Evolutionary conservation across 2,113 vertebrate species (phyloP), one percentile per base, ranked within the genome.

Genomic region (Indicator indicator): DNA sequence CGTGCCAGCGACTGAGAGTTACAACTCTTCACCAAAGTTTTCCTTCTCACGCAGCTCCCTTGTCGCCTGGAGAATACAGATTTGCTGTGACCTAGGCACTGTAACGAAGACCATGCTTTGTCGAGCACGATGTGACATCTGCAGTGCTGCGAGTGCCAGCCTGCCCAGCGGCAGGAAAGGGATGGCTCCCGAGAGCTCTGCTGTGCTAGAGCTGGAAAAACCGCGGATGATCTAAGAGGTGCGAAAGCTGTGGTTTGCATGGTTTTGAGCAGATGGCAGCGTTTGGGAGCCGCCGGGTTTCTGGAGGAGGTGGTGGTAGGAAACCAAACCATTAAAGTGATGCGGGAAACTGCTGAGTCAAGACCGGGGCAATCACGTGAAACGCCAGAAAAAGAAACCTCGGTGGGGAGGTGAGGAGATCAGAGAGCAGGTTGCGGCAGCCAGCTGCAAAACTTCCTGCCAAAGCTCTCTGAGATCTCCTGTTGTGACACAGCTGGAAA

Each of bases 261-360:
- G 18, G 58, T 54, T 46, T 26, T 1, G 56, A 74, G 84, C 93
- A 69, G 83, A 8, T 14, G 71, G 86, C 73, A 7, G 90, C 8
- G 62, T 6, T 33, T 9, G 60, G 9, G 93, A 77, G 88, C 67
- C 5, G 83, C 0, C 20, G 16, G 14, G 2, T 52, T 80, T 84
- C 60, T 50, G 88, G 81, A 65, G 95, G 93, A 74, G 97, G 97
- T 91, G 97, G 97, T 56, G 89, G 91, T 33, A 69, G 91, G 63
- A 93, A 98, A 98, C 97, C 93, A 97, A 97, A 73, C 90, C 90
- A 97, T 97, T 93, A 96, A 97, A 94, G 60, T 12, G 69, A 33
- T 18, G 77, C 79, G 2, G 68, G 79, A 96, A 97, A 97, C 44
- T 71, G 97, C 97, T 98, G 98, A 98, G 97, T 97, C 96, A 96